These are phyloP conservation scores for Paramormyrops hopkinsi DNA, from an alignment of 2,797 vertebrate genomes.

Conservation along the genomic window DNA sequence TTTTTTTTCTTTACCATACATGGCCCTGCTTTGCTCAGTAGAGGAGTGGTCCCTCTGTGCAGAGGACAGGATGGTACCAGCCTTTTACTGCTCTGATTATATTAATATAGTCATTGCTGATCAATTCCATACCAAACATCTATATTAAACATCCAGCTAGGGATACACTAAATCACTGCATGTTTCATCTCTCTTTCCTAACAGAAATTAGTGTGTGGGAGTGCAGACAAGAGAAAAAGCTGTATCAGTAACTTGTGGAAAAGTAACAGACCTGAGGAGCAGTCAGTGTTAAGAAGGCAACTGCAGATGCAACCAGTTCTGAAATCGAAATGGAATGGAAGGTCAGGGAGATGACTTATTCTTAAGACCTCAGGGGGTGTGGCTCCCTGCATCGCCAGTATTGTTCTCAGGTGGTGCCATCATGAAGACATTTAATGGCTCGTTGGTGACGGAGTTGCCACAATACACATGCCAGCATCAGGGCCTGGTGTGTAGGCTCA, in stretches of 20 bases:
- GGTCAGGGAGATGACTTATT: not conserved
- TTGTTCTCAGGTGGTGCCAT: not conserved
- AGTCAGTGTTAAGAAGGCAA: not conserved
- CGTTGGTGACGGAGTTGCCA: not conserved
- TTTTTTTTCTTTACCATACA: not conserved
- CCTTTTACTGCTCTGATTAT: not conserved
- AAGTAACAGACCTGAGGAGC: not conserved
- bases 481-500: not conserved
- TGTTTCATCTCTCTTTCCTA: not conserved
- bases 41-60: not conserved
- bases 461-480: not conserved
- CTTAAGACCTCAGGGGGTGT: not conserved
- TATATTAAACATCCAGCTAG: not conserved
- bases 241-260: not conserved
- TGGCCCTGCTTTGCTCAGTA: not conserved
- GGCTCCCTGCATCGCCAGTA: not conserved
- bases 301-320: not conserved
- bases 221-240: not conserved
- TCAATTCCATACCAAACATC: not conserved
- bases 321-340: not conserved
- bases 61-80: not conserved
- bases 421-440: not conserved
- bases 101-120: not conserved
- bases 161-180: not conserved
- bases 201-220: not conserved